Percentiles rank a stretch among this genome's conserved stretches.
These are phyloP conservation scores for Sylvietta virens DNA, from an alignment of 2,113 vertebrate species.

Conservation along the genomic window DNA sequence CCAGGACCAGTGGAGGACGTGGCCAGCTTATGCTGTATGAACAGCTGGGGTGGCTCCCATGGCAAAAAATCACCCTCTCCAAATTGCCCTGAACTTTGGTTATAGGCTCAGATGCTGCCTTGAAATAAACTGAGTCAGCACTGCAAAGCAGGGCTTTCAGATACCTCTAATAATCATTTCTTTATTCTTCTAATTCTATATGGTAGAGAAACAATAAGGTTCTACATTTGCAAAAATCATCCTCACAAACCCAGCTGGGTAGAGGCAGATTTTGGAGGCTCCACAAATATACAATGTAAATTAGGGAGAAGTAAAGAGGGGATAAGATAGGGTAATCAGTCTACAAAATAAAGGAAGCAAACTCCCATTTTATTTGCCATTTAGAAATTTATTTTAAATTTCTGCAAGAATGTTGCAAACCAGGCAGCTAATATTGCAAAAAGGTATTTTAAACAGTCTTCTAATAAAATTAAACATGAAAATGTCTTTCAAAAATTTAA, in stretches of 20 bases:
- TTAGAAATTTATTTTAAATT: not conserved
- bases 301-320: not conserved
- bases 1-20: not conserved
- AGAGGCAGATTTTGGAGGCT: not conserved
- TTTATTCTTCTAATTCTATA: not conserved
- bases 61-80: not conserved
- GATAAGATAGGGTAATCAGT: not conserved
- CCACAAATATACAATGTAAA: not conserved
- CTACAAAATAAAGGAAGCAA: not conserved
- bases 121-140: not conserved
- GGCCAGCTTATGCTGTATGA: not conserved
- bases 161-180: not conserved
- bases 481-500: not conserved
- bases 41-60: not conserved
- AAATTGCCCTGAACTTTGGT: not conserved
- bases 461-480: not conserved
- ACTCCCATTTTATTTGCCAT: not conserved
- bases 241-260: fast-evolving
- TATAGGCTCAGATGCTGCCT: not conserved
- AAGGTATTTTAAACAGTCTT: not conserved
- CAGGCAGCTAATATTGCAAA: not conserved
- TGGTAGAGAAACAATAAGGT: not conserved
- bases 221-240: not conserved
- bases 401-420: not conserved
- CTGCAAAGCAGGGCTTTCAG: not conserved